A percentile compares a stretch with the other conserved stretches of the same genome.
Conservation (phyloP, 2,888 invertebrate genomes). For the Lasioglossum leucozonium region DNA sequence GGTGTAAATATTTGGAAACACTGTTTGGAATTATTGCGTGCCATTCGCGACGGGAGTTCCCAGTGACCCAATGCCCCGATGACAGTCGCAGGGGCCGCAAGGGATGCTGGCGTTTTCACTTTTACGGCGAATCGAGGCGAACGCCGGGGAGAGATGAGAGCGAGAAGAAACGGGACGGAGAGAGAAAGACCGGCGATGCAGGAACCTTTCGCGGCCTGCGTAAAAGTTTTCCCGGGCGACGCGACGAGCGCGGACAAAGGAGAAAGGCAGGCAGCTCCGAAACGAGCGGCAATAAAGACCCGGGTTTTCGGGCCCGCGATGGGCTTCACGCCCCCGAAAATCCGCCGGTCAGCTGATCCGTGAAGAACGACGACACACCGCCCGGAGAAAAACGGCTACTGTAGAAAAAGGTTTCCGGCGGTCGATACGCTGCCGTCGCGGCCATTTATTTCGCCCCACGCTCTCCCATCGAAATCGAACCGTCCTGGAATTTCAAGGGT, state of each 20-base stretch:
- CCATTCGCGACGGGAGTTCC: conserved; percentile 71
- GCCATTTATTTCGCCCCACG: conserved; percentile 8
- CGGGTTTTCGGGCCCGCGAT: conserved; percentile 15
- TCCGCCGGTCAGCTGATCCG: conserved; percentile 28
- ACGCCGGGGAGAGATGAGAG: background rate
- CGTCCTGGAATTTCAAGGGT: background rate
- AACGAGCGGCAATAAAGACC: background rate
- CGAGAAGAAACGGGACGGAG: background rate
- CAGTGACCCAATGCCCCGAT: conserved; percentile 71
- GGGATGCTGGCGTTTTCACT: conserved; percentile 49
- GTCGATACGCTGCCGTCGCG: background rate
- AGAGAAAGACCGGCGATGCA: background rate
- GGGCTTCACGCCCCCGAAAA: conserved; percentile 36
- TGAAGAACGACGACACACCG: conserved; percentile 42
- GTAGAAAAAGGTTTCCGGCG: conserved; percentile 45
- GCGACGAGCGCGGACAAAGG: background rate
- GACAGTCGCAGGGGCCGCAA: conserved; percentile 35
- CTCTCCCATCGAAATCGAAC: background rate
- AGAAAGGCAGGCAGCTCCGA: no score
- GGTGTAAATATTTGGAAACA: conserved; percentile 74
- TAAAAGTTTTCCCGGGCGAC: conserved; percentile 26
- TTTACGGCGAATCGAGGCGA: conserved; percentile 24
- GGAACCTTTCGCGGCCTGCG: background rate
- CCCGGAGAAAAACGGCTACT: conserved; percentile 32
- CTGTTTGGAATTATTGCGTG: conserved; percentile 68